Evolutionary conservation across 2,113 vertebrate species (phyloP), one percentile per base, ranked within the genome.

Genomic region (Indicator maculatus): DNA sequence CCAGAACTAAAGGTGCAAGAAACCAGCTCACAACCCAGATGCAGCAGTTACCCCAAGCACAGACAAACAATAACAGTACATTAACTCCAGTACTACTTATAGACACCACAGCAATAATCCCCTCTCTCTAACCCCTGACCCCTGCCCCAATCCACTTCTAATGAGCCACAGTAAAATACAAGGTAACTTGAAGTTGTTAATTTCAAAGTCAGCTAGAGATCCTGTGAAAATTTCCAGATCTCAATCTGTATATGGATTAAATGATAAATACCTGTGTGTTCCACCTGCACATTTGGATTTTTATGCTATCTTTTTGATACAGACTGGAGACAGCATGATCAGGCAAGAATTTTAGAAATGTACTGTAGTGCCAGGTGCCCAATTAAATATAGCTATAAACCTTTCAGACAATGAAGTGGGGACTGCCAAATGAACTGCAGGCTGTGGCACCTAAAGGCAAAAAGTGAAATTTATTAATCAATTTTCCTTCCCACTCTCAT

Each of bases 391-490:
- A 84, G 83, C 90, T 39, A 94, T 92, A 96, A 95, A 96, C 79
- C 93, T 76, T 73, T 72, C 66, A 86, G 69, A 96, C 95, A 95
- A 88, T 85, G 83, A 88, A 90, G 90, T 86, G 80, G 91, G 73
- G 87, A 96, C 92, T 97, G 96, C 94, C 94, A 96, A 96, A 96
- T 85, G 65, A 97, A 96, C 89, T 91, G 81, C 33, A 93, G 39
- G 73, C 73, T 89, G 78, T 45, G 96, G 86, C 69, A 96, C 82
- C 95, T 93, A 82, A 95, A 97, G 97, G 95, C 95, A 95, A 93
- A 95, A 95, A 93, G 74, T 84, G 79, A 94, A 96, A 97, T 96
- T 88, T 90, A 87, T 93, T 91, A 92, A 96, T 92, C 93, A 84
- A 93, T 93, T 97, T 95, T 95, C 93, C 95, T 95, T 90, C 92